Evolutionary conservation across 2,797 vertebrate genomes (phyloP), one percentile per base, ranked within the genome.

Genomic region (Cirrhinus molitorella): DNA sequence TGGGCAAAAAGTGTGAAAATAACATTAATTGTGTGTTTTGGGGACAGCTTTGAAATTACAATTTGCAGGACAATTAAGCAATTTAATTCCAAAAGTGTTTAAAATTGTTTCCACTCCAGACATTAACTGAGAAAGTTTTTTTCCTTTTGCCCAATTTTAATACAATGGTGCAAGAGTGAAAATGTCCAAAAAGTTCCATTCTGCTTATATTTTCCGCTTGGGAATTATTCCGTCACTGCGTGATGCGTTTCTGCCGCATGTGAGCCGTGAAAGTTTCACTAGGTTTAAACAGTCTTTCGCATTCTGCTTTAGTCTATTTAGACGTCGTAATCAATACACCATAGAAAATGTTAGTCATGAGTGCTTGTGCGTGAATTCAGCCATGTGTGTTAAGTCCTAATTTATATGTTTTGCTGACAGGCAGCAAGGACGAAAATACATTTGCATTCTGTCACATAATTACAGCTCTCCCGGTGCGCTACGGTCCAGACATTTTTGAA

Each of bases 381-480:
- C n/a, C 25, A 25, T n/a, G 61, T 3, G 61, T 57, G 61, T 76
- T 66, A 25, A 21, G 16, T 45, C 47, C 14, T 76, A 55, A 67
- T 76, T 67, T 59, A 25, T 40, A 25, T 34, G 51, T 77, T 28
- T 76, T 83, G 47, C 47, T 68, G 63, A 67, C 51, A 55, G 37
- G 14, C 25, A 23, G 63, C 37, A 4, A 31, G 63, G 71, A 31
- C 4, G 13, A n/a, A 34, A 85, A 57, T 51, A 63, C 45, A 63
- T 85, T 81, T 65, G 67, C 80, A 77, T 53, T 59, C 47, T 65
- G 53, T 70, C 65, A 31, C 49, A 77, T 85, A 85, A 85, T 85
- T 78, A 78, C 31, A 72, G 79, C 67, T 59, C 31, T 59, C 21
- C 25, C 34, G 51, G 1, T 23, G 63, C 5, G 28, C 53, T 13